Percentiles rank a stretch among this genome's conserved stretches.
Conservation (phyloP, 2,797 vertebrate genomes). For the Ctenopoma kingsleyae region DNA sequence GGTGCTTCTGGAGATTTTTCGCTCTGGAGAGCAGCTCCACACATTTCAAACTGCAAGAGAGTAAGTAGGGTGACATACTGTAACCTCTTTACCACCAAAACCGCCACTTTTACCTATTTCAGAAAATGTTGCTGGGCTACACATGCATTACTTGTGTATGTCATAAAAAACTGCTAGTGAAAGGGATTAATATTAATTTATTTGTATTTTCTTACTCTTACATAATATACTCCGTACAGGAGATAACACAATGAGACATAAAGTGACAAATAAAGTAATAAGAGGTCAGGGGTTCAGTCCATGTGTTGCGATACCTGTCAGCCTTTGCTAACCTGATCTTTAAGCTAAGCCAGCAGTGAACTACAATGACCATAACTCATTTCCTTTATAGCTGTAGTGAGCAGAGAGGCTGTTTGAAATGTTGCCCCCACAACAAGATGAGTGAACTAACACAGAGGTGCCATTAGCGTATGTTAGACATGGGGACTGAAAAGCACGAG, state of each 20-base stretch:
- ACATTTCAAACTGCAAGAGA: conserved; percentile 29
- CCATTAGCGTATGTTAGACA: conserved; percentile 26
- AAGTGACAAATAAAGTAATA: no score
- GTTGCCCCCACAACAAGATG: conserved; percentile 37
- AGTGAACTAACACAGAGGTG: conserved; percentile 21
- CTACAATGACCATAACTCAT: conserved; percentile 1
- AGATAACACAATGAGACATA: background rate
- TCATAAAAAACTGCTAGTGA: background rate
- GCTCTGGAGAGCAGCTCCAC: background rate
- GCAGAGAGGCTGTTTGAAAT: conserved; percentile 27
- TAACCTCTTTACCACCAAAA: background rate
- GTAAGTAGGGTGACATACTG: background rate
- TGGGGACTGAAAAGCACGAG: conserved; percentile 21
- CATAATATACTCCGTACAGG: background rate
- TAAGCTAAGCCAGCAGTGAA: conserved; percentile 2
- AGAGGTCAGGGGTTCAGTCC: no score
- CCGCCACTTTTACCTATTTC: background rate
- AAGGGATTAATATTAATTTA: background rate
- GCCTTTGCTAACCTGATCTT: conserved; percentile 6
- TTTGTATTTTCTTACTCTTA: background rate
- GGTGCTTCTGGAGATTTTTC: conserved; percentile 57
- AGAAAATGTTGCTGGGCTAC: background rate
- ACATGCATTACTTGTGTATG: background rate
- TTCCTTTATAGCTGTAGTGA: background rate
- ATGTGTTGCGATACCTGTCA: background rate